phyloP scores from a whole-genome alignment of 2,888 invertebrate species.

The Acanthosepion lycidas region DNA sequence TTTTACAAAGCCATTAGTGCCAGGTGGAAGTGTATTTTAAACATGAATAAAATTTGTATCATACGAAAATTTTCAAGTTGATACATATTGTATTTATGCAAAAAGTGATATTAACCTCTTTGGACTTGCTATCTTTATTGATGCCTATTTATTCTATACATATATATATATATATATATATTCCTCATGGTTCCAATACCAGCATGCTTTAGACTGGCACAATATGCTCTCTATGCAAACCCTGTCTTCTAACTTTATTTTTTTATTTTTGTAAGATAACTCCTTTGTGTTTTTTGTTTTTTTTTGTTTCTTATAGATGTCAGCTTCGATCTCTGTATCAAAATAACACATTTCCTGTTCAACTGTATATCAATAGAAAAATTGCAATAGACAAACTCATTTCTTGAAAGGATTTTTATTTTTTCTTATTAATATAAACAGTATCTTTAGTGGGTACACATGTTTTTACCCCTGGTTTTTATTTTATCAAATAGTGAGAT shows the following conservation, averaged over 20 bases:
- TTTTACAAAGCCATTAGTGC: neutral
- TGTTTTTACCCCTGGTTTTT: no score
- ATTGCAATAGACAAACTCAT: neutral
- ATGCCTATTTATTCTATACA: neutral
- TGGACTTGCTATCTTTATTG: neutral
- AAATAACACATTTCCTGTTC: no score
- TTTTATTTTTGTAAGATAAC: neutral
- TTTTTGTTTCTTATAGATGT: no score
- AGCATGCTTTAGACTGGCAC: slow-evolving; percentile 11
- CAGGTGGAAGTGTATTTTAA: neutral
- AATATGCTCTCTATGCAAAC: neutral
- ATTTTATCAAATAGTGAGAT: no score
- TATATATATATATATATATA: neutral
- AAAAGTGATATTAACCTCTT: neutral
- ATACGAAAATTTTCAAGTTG: neutral
- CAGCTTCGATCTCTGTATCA: no score
- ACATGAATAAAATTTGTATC: slow-evolving; percentile 10
- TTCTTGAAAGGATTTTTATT: no score
- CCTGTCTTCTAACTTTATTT: neutral
- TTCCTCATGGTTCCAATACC: no score
- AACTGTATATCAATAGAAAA: neutral
- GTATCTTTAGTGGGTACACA: no score
- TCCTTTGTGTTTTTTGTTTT: neutral
- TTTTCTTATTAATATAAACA: no score
- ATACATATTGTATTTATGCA: neutral